Base-by-base conservation (phyloP, 2,113 vertebrate genomes). In the Electrona antarctica region DNA sequence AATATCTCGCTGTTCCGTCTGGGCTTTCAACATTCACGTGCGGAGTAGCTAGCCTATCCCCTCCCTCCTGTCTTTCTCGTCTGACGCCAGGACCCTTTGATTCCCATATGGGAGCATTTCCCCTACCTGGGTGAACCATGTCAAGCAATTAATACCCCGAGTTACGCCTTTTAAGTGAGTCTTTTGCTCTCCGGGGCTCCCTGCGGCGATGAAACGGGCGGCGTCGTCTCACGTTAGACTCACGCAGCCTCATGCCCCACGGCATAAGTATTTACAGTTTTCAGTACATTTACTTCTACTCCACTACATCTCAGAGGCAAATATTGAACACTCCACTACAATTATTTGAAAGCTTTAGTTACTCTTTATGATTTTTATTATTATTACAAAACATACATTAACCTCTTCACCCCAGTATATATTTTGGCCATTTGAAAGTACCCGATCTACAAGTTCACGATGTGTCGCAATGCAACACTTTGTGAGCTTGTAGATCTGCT, bases 141-240 rank as follows among this genome's bases (percentile, higher is more conserved):
- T 94, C 92, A 93, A 93, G 87, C 81, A 92, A 77, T 88, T 91
- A 86, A 94, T 93, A 87, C 87, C 91, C 91, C 93, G 88, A 95
- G 94, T 88, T 86, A 89, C 15, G 66, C 69, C 84, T 93, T 94
- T 94, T 93, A 93, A 94, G 84, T 85, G 64, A 63, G 87, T 89
- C 85, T 90, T 93, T 93, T 91, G 89, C 88, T 74, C 71, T 87
- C 73, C 83, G 50, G 45, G 86, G 79, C 49, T 88, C 74, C 95
- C 92, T 89, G 83, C 90, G 91, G 95, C 88, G 94, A 96, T 96
- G 91, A 96, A 96, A 97, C 92, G 92, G 85, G 41, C 65, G 74
- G 82, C 90, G 92, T 95, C 93, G 84, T 90, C 87, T 94, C 66
- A 62, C 85, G 92, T 96, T 96, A 95, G 93, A 93, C 90, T 94